Percentiles rank a stretch among this genome's conserved stretches.
Evolutionary conservation across 2,113 vertebrate genomes (phyloP).

Genomic region (Mohoua ochrocephala): DNA sequence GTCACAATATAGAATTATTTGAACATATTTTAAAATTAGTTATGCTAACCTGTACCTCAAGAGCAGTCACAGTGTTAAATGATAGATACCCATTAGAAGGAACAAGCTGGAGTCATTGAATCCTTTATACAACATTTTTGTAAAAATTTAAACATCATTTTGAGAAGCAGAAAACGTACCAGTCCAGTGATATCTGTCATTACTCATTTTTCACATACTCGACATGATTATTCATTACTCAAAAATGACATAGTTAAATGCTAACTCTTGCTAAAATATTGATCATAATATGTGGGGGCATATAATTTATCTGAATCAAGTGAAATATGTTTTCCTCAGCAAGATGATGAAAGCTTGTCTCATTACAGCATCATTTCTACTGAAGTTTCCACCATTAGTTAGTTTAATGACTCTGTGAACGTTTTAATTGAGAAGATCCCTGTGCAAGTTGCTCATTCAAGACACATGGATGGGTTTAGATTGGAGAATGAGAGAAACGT

Average conservation of each 20-base stretch:
- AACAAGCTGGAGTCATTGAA: constrained; percentile 20
- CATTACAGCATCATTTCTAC: constrained; percentile 57
- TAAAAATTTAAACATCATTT: constrained; percentile 39
- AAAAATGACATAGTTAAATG: constrained; percentile 58
- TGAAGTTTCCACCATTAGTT: constrained; percentile 51
- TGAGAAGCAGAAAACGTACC: constrained; percentile 6
- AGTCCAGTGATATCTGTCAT: constrained; percentile 53
- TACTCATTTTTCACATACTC: constrained; percentile 39
- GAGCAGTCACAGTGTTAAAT: neutral
- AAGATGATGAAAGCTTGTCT: constrained; percentile 61
- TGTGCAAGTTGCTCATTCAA: constrained; percentile 6
- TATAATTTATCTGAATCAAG: constrained; percentile 58
- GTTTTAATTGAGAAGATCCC: constrained; percentile 33
- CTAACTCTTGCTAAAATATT: constrained; percentile 60
- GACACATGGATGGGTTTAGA: neutral
- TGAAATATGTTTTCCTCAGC: constrained; percentile 53
- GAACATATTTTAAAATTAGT: neutral
- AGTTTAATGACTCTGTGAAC: constrained; percentile 40
- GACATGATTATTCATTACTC: constrained; percentile 50
- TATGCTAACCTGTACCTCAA: neutral
- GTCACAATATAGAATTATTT: neutral
- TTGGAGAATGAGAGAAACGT: neutral
- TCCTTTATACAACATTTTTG: constrained; percentile 22
- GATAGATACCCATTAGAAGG: constrained; percentile 43
- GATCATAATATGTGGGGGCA: constrained; percentile 43